phyloP scores from a whole-genome alignment of 2,797 vertebrate species.

The Diglossa cyanea region DNA sequence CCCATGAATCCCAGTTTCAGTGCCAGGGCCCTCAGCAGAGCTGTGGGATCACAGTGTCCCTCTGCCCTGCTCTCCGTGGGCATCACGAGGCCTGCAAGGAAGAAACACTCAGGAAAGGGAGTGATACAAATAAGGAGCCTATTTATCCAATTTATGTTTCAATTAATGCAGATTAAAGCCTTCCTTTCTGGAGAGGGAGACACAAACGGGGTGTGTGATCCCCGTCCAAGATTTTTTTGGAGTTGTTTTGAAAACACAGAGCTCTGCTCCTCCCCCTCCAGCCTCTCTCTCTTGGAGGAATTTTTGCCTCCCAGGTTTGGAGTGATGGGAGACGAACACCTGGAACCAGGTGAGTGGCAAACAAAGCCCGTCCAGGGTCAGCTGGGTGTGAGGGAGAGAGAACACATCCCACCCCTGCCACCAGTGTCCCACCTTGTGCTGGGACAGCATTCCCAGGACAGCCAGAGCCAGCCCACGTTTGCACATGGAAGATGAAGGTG shows the following conservation, averaged over 20 bases:
- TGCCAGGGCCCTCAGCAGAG: not conserved
- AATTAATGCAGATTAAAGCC: constrained; percentile 51
- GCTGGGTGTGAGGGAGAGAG: not conserved
- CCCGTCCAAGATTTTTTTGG: constrained; percentile 45
- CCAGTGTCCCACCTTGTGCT: not conserved
- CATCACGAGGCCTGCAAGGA: not conserved
- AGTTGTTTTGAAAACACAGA: not conserved
- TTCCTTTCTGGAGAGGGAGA: constrained; percentile 55
- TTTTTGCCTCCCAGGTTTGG: not conserved
- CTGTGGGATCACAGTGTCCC: not conserved
- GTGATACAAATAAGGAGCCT: not conserved
- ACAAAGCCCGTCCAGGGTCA: accelerated
- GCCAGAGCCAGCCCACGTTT: not conserved
- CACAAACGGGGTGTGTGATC: constrained; percentile 34
- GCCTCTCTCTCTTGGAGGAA: not conserved
- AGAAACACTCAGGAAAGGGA: not conserved
- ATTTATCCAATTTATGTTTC: constrained; percentile 30
- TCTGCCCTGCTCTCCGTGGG: not conserved
- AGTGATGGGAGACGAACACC: not conserved
- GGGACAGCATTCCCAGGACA: not conserved
- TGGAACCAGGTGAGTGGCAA: not conserved
- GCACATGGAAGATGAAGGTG: not conserved
- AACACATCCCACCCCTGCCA: not conserved
- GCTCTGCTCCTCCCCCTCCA: not conserved
- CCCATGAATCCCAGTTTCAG: accelerated